Evolutionary conservation across 2,113 vertebrate genomes (phyloP), one percentile per base, ranked within the genome.

Genomic region (Sterrhoptilus dennistouni): DNA sequence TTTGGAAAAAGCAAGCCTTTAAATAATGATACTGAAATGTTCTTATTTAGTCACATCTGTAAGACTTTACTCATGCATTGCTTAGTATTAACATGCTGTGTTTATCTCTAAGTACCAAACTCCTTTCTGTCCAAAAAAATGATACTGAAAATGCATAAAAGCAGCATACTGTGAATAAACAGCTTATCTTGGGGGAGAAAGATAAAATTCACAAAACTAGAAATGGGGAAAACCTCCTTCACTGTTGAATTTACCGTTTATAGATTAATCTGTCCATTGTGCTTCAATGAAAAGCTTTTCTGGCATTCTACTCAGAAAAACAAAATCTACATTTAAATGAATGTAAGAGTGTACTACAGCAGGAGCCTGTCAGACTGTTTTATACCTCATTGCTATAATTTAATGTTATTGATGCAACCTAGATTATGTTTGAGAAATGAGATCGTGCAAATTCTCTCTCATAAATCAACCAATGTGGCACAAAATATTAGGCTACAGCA

Each of bases 291-390:
- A 96, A 97, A 97, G 96, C 93, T 94, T 97, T 94, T 97, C 96
- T 97, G 97, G 95, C 93, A 97, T 96, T 97, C 93, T 90, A 77
- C 96, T 97, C 95, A 95, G 86, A 94, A 94, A 97, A 96, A 97
- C 96, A 96, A 97, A 97, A 97, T 97, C 97, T 97, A 97, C 96
- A 97, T 97, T 97, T 97, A 97, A 97, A 98, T 96, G 94, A 97
- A 96, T 83, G 89, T 91, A 91, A 97, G 95, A 89, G 71, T 93
- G 89, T 97, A 96, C 94, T 96, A 96, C 91, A 97, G 95, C 95
- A 95, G 95, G 96, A 96, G 91, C 68, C 93, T 94, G 94, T 95
- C 95, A 96, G 90, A 68, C 92, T 95, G 89, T 88, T 96, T 93
- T 95, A 97, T 91, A 96, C 80, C 86, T 96, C 94, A 95, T 95